A percentile compares a stretch with the other conserved stretches of the same genome.
Evolutionary conservation across 92 coral and sea anemone species (phyloP).

Genomic region (Ricordea florida): DNA sequence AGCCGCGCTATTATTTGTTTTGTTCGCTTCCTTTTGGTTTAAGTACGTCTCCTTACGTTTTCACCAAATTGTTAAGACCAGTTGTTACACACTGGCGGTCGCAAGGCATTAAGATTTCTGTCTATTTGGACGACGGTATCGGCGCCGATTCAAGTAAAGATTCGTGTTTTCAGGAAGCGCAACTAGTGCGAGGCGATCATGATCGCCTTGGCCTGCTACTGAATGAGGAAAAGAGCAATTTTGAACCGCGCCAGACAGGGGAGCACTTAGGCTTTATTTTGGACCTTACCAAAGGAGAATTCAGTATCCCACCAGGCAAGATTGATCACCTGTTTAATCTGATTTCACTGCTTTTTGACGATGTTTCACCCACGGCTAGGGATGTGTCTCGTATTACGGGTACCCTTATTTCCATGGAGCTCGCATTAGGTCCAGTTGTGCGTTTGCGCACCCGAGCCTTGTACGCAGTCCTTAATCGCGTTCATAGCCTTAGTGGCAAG

Average conservation of each 20-base stretch:
- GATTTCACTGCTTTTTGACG: constrained; percentile 21
- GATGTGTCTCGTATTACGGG: constrained; percentile 44
- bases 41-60: constrained; percentile 34
- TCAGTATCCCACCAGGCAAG: constrained; percentile 21
- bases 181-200: constrained; percentile 25
- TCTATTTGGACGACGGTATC: constrained; percentile 60
- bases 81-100: constrained; percentile 40
- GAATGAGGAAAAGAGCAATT: constrained; percentile 39
- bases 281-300: constrained; percentile 23
- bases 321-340: constrained; percentile 24
- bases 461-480: constrained; percentile 46
- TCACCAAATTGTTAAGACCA: constrained; percentile 12
- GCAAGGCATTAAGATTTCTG: constrained; percentile 29
- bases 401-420: constrained; percentile 53
- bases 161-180: background rate
- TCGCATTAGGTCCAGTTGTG: constrained; percentile 57
- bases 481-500: constrained; percentile 21
- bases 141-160: constrained; percentile 33
- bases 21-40: constrained; percentile 26
- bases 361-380: constrained; percentile 18
- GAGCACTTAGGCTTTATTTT: constrained; percentile 46
- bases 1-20: constrained; percentile 10
- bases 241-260: constrained; percentile 37
- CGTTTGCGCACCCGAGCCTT: constrained; percentile 51
- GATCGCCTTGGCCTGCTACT: constrained; percentile 38